These are phyloP conservation scores for Calypte anna DNA, from an alignment of 2,113 vertebrate genomes.

Conservation along the genomic window DNA sequence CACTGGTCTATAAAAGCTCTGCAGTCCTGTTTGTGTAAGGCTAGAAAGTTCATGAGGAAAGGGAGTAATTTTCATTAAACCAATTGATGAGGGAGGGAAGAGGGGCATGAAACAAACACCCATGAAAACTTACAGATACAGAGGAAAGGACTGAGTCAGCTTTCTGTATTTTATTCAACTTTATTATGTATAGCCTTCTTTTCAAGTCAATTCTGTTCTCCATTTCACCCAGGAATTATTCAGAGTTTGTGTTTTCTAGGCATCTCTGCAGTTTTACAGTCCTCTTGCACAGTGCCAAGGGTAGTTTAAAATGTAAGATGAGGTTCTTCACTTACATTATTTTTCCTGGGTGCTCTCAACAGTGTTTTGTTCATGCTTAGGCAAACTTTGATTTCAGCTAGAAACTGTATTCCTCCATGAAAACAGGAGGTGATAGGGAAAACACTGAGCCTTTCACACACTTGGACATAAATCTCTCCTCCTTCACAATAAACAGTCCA, in stretches of 20 bases:
- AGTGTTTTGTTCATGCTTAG: not conserved
- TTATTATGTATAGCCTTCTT: not conserved
- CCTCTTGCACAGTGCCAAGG: not conserved
- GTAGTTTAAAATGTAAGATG: slow-evolving; percentile 31
- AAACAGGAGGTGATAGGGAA: slow-evolving; percentile 28
- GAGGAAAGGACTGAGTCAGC: not conserved
- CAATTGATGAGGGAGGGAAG: not conserved
- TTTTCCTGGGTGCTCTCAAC: not conserved
- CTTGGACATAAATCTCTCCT: slow-evolving; percentile 16
- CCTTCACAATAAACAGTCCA: slow-evolving; percentile 52
- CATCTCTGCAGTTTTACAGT: slow-evolving; percentile 29
- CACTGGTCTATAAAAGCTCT: not conserved
- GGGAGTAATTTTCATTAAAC: not conserved
- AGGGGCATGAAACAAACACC: not conserved
- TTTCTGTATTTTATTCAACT: not conserved
- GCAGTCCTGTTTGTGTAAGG: not conserved
- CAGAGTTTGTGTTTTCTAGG: slow-evolving; percentile 28
- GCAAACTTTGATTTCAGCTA: slow-evolving; percentile 30
- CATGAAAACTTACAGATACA: not conserved
- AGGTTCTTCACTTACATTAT: not conserved
- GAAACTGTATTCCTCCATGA: not conserved
- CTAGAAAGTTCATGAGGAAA: not conserved
- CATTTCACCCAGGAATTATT: slow-evolving; percentile 26
- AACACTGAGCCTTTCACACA: not conserved
- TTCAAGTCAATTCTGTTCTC: not conserved